phyloP scores from a whole-genome alignment of 1,140 invertebrate genomes.

The Parapsyche elsis region DNA sequence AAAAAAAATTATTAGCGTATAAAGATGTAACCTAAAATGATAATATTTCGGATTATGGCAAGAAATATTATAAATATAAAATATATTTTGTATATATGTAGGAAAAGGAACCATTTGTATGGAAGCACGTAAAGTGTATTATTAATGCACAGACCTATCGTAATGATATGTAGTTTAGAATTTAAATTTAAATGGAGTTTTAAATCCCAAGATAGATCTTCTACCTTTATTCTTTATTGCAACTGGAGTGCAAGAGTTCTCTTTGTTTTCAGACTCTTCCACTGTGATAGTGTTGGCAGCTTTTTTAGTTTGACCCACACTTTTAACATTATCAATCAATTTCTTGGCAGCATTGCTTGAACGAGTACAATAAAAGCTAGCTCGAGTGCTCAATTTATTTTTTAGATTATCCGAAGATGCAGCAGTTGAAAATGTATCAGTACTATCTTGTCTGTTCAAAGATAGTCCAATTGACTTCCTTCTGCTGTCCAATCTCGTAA shows the following conservation, averaged over 20 bases:
- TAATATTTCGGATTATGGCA: too few species aligned
- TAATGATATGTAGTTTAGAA: constrained; percentile 14
- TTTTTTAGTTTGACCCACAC: neutral
- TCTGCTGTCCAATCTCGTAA: neutral
- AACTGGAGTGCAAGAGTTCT: constrained; percentile 43
- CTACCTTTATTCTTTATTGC: constrained; percentile 62
- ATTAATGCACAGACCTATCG: neutral
- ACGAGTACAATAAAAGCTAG: constrained; percentile 9
- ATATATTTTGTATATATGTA: too few species aligned
- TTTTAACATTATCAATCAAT: neutral
- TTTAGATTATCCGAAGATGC: neutral
- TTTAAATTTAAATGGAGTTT: constrained; percentile 67
- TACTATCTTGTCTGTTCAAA: neutral
- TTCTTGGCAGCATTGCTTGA: constrained; percentile 7
- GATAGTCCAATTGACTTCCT: constrained; percentile 2
- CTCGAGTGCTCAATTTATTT: constrained; percentile 5
- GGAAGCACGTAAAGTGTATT: constrained; percentile 16
- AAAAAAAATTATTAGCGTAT: too few species aligned
- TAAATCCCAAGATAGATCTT: constrained; percentile 64
- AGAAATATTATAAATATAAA: too few species aligned
- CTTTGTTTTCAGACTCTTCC: constrained; percentile 43
- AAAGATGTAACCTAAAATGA: too few species aligned
- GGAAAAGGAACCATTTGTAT: constrained; percentile 9
- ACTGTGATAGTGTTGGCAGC: neutral
- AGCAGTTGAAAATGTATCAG: neutral